phyloP scores from a whole-genome alignment of 1,140 invertebrate species.

The Tenebrio molitor region DNA sequence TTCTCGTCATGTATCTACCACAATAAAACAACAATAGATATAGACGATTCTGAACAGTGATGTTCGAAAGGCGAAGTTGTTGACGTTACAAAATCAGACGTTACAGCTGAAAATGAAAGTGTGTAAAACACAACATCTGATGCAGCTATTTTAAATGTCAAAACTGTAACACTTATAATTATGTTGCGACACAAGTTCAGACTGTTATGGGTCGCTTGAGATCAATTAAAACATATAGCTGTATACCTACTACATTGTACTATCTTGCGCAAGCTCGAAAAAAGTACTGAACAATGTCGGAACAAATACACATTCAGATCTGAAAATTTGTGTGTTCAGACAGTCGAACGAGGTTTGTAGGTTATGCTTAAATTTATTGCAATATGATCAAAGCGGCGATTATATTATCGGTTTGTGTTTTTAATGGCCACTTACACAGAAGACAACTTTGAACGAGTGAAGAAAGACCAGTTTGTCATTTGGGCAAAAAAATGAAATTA shows the following conservation, averaged over 20 bases:
- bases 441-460: too few relatives aligned
- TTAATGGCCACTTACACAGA: too few relatives aligned
- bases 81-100: slow-evolving; percentile 41
- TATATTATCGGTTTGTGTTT: neutral
- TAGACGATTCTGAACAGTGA: neutral
- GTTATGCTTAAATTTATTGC: neutral
- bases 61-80: slow-evolving; percentile 29
- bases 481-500: slow-evolving; percentile 16
- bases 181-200: slow-evolving; percentile 44
- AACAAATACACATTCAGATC: neutral
- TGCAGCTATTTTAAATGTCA: slow-evolving; percentile 51
- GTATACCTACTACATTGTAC: too few relatives aligned
- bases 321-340: neutral
- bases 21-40: slow-evolving; percentile 14
- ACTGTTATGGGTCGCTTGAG: slow-evolving; percentile 42
- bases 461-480: too few relatives aligned
- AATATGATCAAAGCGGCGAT: neutral
- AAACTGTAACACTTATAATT: slow-evolving; percentile 49
- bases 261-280: slow-evolving; percentile 11
- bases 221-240: slow-evolving; percentile 37
- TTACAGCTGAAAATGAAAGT: slow-evolving; percentile 51
- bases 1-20: neutral
- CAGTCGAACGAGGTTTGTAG: neutral
- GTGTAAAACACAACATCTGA: slow-evolving; percentile 43
- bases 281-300: slow-evolving; percentile 8